Conservation (phyloP, 2,888 invertebrate genomes). For the Caenorhabditis doughertyi region DNA sequence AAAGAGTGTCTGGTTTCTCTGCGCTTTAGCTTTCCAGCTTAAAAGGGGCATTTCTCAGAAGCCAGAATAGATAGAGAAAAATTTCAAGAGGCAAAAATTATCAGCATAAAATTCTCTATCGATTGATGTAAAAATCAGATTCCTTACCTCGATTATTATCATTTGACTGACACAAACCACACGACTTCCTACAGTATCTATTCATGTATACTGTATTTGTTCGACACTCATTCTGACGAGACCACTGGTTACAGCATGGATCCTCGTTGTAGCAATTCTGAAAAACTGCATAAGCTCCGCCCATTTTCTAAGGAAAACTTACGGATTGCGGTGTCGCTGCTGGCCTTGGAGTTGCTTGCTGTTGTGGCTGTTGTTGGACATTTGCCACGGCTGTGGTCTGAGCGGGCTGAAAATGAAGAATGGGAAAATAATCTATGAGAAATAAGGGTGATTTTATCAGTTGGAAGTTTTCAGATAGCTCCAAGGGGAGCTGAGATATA, state of each 20-base stretch:
- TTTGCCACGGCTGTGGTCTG: constrained; percentile 65
- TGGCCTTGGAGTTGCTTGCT: constrained; percentile 39
- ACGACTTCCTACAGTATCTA: constrained; percentile 79
- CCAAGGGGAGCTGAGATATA: neutral
- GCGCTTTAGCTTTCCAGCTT: no score
- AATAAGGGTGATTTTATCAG: no score
- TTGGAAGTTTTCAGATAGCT: neutral
- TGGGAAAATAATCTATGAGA: no score
- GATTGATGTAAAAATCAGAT: no score
- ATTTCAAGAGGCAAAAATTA: no score
- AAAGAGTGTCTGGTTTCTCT: no score
- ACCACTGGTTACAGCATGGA: constrained; percentile 81
- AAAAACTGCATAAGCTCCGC: neutral
- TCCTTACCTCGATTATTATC: constrained; percentile 66
- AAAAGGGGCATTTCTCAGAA: no score
- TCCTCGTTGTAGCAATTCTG: constrained; percentile 81
- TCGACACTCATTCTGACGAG: constrained; percentile 75
- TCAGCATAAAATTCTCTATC: neutral
- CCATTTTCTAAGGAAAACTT: neutral
- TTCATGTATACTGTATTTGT: constrained; percentile 79
- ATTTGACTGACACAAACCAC: constrained; percentile 73
- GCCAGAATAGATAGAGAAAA: no score
- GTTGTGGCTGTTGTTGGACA: constrained; percentile 45
- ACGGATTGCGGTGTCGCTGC: constrained; percentile 63
- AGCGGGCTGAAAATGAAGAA: constrained; percentile 45